Base-by-base conservation (phyloP, 2,888 invertebrate species). In the Meloe dianella region DNA sequence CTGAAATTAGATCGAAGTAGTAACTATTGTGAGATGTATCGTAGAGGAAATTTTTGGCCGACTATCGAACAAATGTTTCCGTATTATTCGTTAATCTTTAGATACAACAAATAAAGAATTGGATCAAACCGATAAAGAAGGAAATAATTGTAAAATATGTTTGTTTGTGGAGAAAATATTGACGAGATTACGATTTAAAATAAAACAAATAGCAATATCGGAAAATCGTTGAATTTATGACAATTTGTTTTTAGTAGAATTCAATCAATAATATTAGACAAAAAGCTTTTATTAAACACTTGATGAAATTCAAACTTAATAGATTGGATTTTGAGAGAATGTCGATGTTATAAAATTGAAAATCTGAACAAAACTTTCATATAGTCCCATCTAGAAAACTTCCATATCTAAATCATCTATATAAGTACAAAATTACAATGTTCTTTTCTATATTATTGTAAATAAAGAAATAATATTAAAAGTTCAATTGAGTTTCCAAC, bases 61-160 rank as follows among this genome's bases (percentile, higher is more conserved):
- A 22, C 20, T 22, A 29, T 17, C 57, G 27, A n/a, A 38, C 54
- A 24, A 22, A 9, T 29, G 62, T 66, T 66, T 20, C 38, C 60
- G 63, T 66, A 54, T 66, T 66, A 9, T 66, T 60, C 60, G 63
- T 56, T 66, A 66, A 66, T 66, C 66, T 60, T 32, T 63, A 29
- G 30, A 58, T 58, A 58, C 58, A 41, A 58, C 32, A 58, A 10
- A 47, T 47, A 27, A 32, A 57, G 32, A 27, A 32, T 32, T 29
- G 57, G 57, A 35, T 17, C 30, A 10, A 47, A 41, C 47, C 17
- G 59, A 17, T 47, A 22, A 10, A 51, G 30, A 38, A 24, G 60
- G 7, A 10, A 47, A 9, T 65, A 61, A 65, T 61, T 65, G 60
- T 60, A 57, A 58, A 30, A 61, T 60, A 59, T 24, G 47, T 47